phyloP scores from a whole-genome alignment of 1,140 invertebrate genomes.

The Eulimnadia texana region DNA sequence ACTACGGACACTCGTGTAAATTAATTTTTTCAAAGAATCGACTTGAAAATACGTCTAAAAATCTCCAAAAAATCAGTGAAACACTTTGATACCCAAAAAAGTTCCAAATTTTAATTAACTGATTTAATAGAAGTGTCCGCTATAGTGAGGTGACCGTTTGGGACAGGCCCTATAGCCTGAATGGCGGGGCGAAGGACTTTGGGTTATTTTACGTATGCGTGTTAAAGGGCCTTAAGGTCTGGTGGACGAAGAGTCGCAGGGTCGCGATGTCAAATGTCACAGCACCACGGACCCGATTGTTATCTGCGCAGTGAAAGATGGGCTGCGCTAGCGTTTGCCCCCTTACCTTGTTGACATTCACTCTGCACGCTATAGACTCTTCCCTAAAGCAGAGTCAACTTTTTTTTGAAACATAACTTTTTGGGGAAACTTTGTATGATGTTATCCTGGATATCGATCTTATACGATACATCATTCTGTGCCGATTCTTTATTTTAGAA shows the following conservation, averaged over 20 bases:
- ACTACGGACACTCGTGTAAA: too few relatives aligned
- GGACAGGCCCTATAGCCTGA: too few relatives aligned
- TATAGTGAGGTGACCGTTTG: too few relatives aligned
- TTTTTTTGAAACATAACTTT: slow-evolving; percentile 3
- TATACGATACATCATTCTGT: too few relatives aligned
- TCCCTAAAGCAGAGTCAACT: not conserved
- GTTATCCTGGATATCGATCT: not conserved
- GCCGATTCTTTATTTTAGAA: too few relatives aligned
- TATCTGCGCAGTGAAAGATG: not conserved
- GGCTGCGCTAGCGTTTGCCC: not conserved
- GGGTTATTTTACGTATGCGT: not conserved
- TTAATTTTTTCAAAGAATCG: too few relatives aligned
- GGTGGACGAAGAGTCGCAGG: not conserved
- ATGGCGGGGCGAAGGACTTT: too few relatives aligned
- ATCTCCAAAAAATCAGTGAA: too few relatives aligned
- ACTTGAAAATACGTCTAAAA: too few relatives aligned
- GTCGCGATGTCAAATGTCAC: not conserved
- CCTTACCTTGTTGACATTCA: not conserved
- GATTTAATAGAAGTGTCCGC: too few relatives aligned
- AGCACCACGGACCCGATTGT: not conserved
- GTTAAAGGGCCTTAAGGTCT: not conserved
- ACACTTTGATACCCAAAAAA: too few relatives aligned
- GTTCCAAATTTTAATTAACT: too few relatives aligned
- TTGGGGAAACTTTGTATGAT: not conserved
- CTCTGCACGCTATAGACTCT: not conserved